Percentiles rank a stretch among this genome's conserved stretches.
Evolutionary conservation across 2,113 vertebrate species (phyloP).

Genomic region (Forbesichthys agassizii): DNA sequence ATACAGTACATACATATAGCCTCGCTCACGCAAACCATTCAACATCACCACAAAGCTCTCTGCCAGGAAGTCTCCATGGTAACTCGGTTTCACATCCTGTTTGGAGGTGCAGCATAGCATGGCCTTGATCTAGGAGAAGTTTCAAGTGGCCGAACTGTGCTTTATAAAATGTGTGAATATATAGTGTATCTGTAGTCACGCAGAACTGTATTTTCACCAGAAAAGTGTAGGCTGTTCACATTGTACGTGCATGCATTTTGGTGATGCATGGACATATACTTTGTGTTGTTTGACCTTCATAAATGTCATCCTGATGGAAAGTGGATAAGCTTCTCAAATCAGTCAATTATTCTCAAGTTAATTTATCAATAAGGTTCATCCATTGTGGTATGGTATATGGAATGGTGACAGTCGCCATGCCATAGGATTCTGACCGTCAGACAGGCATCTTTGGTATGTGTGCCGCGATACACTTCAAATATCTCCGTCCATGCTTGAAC

Average conservation of each 20-base stretch:
- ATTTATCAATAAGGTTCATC: background rate
- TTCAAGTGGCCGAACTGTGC: background rate
- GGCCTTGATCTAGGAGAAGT: constrained; percentile 7
- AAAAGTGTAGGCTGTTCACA: constrained; percentile 27
- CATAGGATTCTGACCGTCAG: background rate
- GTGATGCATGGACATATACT: background rate
- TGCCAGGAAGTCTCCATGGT: constrained; percentile 65
- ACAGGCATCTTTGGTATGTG: constrained; percentile 28
- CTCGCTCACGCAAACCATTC: background rate
- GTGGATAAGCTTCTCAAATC: background rate
- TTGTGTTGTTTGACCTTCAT: background rate
- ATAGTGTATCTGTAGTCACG: constrained; percentile 3
- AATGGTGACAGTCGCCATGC: constrained; percentile 5
- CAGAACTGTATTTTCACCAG: background rate
- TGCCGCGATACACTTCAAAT: constrained; percentile 27
- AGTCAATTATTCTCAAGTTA: background rate
- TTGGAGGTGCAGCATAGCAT: constrained; percentile 9
- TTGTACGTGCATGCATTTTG: background rate
- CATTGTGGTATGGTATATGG: too few species aligned
- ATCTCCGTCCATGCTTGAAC: constrained; percentile 16
- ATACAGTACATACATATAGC: background rate
- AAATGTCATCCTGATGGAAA: constrained; percentile 24
- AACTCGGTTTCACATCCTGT: constrained; percentile 61
- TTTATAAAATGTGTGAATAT: background rate
- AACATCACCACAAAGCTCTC: background rate